Base-by-base conservation (phyloP, 2,888 invertebrate genomes). In the Leuctra nigra region DNA sequence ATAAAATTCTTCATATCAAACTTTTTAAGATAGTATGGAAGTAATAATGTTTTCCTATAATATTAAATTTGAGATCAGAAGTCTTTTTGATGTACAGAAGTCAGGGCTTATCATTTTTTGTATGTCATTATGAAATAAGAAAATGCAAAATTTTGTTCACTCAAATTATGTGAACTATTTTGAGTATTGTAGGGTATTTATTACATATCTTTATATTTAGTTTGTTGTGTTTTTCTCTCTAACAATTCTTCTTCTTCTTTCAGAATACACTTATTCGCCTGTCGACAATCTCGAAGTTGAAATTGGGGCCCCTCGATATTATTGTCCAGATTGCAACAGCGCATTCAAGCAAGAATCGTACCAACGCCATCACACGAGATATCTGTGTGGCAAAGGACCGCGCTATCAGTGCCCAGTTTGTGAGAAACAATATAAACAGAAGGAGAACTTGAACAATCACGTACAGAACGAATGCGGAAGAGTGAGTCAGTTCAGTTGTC, bases 331-430 rank as follows among this genome's bases (percentile, higher is more conserved):
- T 20, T 60, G 60, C 38, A 41, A 25, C 6, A 55, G 54, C 36
- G 35, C 44, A 23, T 58, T 58, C 46, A 47, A 41, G 25, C 52
- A 58, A 25, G 58, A 60, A 18, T 58, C 58, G 3, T 60, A 54
- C 13, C 50, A 56, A 22, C 52, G 48, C n/a, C 56, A 58, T 1
- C 60, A 60, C 24, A 54, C 57, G 22, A 55, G 16, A 14, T 35
- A 70, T 54, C 73, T 73, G 57, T 73, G 73, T 55, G 71, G 73
- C 22, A 68, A 71, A 41, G 68, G 69, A 13, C 73, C 72, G 1
- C 69, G 70, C 54, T 72, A 70, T 60, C 70, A 69, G 46, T 73
- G 73, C 61, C 65, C 64, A 4, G 65, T 70, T 29, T 72, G 72
- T 59, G 65, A 68, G 54, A 68, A 68, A 57, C 68, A 68, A 65